Conservation (phyloP, 2,797 vertebrate genomes). For the Erethizon dorsatum region DNA sequence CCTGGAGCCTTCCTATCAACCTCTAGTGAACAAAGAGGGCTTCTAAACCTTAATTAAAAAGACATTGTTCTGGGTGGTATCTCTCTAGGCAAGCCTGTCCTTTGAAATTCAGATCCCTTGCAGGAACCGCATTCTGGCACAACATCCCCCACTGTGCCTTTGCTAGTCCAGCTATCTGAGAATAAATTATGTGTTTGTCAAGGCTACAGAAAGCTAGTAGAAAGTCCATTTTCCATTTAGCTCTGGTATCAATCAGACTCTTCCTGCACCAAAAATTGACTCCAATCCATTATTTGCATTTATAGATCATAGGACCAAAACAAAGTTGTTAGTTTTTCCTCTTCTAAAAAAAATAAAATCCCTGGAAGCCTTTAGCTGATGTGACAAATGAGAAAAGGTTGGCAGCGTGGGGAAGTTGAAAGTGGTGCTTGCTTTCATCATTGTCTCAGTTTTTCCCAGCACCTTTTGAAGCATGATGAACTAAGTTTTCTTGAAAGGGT, state of each 20-base stretch:
- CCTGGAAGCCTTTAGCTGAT: constrained; percentile 69
- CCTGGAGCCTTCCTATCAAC: constrained; percentile 52
- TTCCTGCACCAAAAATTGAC: constrained; percentile 33
- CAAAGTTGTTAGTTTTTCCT: constrained; percentile 17
- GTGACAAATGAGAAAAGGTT: constrained; percentile 70
- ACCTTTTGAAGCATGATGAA: constrained; percentile 55
- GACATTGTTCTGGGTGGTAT: constrained; percentile 55
- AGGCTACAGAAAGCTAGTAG: constrained; percentile 55
- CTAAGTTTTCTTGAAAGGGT: constrained; percentile 53
- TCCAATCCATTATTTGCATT: constrained; percentile 66
- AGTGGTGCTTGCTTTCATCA: constrained; percentile 72
- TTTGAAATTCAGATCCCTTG: constrained; percentile 73
- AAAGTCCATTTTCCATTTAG: constrained; percentile 53
- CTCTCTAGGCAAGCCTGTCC: constrained; percentile 35
- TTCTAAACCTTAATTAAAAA: constrained; percentile 68
- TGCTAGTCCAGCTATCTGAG: constrained; percentile 17
- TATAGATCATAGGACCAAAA: constrained; percentile 63
- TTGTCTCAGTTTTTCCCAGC: not conserved
- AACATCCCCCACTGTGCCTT: not conserved
- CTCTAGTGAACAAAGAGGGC: not conserved
- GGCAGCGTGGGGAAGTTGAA: constrained; percentile 60
- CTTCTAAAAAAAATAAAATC: constrained; percentile 34
- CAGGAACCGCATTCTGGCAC: constrained; percentile 3
- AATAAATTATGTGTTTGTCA: constrained; percentile 54
- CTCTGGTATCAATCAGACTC: not conserved